Evolutionary conservation across 2,888 invertebrate genomes (phyloP), one percentile per base, ranked within the genome.

Genomic region (Zaprionus obscuricornis): DNA sequence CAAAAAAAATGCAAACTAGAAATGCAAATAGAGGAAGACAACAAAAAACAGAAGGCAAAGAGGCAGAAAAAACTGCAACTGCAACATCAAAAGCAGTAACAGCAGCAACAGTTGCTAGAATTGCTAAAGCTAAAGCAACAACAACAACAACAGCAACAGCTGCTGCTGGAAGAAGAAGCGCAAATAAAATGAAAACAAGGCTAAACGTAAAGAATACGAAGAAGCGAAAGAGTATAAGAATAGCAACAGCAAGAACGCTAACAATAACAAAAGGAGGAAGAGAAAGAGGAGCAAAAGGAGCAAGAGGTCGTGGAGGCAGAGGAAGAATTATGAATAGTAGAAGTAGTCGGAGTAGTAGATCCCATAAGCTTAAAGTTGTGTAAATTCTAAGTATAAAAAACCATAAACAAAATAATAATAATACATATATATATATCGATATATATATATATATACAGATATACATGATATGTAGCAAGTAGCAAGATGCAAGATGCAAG

Each of bases 301-400:
- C n/a, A n/a, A n/a, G n/a, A n/a, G n/a, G n/a, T n/a, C n/a, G n/a
- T n/a, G n/a, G n/a, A 24, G 13, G 13, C 10, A 29, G 13, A 29
- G 29, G 11, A 10, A 29, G 11, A 13, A 34, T 16, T 13, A 16
- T 34, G 34, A 34, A 34, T 34, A 7, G 16, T 34, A 24, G 24
- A 4, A 24, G 4, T 6, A 6, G 8, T 8, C 5, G 5, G 24
- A 24, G 24, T 6, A 24, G 4, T 64, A 64, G 57, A 56, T 49
- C 66, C 49, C 66, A 47, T 66, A 66, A 59, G 59, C 49, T 66
- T 66, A 66, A 54, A 66, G 66, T 66, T 66, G 67, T 67, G 66
- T 66, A 66, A 66, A 66, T 27, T 49, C 40, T 59, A 67, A 67
- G 66, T 65, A 34, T n/a, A n/a, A n/a, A n/a, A n/a, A n/a, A n/a